Conservation (phyloP, 2,888 invertebrate genomes). For the Yponomeuta cagnagella region DNA sequence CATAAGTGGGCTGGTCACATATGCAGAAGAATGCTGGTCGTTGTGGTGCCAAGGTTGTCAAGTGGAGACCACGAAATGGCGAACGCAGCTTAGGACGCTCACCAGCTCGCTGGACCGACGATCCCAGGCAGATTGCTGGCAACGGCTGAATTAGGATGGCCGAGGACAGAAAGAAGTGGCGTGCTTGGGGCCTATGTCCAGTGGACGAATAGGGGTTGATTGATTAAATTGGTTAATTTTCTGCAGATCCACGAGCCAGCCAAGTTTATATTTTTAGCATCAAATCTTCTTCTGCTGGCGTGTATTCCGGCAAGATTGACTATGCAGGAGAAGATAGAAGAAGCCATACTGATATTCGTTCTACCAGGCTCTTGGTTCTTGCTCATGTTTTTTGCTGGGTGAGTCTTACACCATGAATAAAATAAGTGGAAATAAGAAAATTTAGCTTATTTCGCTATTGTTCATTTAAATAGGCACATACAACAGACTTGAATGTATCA, state of each 20-base stretch:
- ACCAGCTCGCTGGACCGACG: too few species aligned
- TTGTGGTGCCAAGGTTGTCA: too few species aligned
- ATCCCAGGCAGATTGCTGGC: too few species aligned
- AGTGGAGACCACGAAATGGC: too few species aligned
- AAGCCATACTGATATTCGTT: slow-evolving; percentile 92
- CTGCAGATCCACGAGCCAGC: slow-evolving; percentile 94
- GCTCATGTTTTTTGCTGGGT: slow-evolving; percentile 99
- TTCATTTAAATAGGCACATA: too few species aligned
- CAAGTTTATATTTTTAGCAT: slow-evolving; percentile 93
- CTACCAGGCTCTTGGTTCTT: slow-evolving; percentile 98
- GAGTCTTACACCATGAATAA: slow-evolving; percentile 31
- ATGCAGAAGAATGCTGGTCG: too few species aligned
- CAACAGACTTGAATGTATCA: not conserved
- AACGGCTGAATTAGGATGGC: too few species aligned
- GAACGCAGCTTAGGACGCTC: too few species aligned
- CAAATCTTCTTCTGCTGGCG: slow-evolving; percentile 91
- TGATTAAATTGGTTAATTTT: slow-evolving; percentile 17
- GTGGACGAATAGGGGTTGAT: not conserved
- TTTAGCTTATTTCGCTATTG: too few species aligned
- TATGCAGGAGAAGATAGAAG: slow-evolving; percentile 87
- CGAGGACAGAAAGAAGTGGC: too few species aligned
- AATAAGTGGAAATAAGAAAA: not conserved
- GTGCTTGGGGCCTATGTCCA: too few species aligned
- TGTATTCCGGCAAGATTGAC: slow-evolving; percentile 91
- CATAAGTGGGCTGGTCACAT: too few species aligned